Percentiles rank a stretch among this genome's conserved stretches.
These are phyloP conservation scores for Muntiacus reevesi DNA, from an alignment of 2,113 vertebrate genomes.

Conservation along the genomic window DNA sequence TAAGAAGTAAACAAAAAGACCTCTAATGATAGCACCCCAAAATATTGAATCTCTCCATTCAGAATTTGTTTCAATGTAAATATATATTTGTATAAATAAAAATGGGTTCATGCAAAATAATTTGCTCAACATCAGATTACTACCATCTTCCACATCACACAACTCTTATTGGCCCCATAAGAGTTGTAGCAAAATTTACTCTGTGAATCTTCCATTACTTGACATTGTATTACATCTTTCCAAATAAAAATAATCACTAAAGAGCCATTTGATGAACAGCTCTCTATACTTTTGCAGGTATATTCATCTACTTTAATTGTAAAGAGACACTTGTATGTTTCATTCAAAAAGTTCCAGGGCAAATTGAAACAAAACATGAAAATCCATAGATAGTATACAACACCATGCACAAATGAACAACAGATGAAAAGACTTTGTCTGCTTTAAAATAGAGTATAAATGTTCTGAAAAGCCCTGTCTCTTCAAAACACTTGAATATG, in stretches of 20 bases:
- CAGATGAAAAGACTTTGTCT: not conserved
- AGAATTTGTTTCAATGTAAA: not conserved
- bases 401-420: not conserved
- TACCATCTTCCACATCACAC: not conserved
- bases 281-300: not conserved
- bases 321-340: not conserved
- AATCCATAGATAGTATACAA: not conserved
- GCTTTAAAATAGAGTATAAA: not conserved
- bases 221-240: not conserved
- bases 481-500: not conserved
- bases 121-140: not conserved
- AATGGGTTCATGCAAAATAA: not conserved
- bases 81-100: not conserved
- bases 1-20: not conserved
- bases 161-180: not conserved
- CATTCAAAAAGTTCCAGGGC: not conserved
- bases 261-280: not conserved
- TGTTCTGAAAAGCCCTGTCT: not conserved
- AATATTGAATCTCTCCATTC: not conserved
- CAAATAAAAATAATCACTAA: slow-evolving; percentile 30
- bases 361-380: slow-evolving; percentile 25
- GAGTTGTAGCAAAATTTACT: not conserved
- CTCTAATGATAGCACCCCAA: not conserved
- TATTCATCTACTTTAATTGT: not conserved
- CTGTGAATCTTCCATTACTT: not conserved